Conservation (phyloP, 1,140 invertebrate species). For the Drosophila ficusphila region DNA sequence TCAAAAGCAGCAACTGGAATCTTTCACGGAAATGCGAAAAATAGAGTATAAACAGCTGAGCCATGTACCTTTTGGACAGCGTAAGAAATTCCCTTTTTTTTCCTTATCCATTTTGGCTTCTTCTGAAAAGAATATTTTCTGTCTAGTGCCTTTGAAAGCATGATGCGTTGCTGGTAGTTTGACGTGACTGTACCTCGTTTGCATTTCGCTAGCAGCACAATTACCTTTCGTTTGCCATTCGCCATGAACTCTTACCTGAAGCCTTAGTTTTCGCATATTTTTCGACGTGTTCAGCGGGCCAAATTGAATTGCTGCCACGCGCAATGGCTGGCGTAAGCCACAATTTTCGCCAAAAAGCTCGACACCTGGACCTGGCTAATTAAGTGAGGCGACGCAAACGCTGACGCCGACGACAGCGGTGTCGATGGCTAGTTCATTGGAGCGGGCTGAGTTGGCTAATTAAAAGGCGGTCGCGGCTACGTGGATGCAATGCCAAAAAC, state of each 20-base stretch:
- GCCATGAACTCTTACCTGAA: neutral
- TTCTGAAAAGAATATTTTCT: too few relatives aligned
- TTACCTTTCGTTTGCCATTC: conserved; percentile 16
- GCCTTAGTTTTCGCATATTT: conserved; percentile 11
- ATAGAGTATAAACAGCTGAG: too few relatives aligned
- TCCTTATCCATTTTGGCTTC: too few relatives aligned
- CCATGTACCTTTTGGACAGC: too few relatives aligned
- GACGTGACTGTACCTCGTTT: conserved; percentile 3
- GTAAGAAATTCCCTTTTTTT: too few relatives aligned
- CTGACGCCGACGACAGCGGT: conserved; percentile 21
- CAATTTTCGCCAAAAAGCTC: conserved; percentile 4
- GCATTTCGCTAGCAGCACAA: conserved; percentile 7
- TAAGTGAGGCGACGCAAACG: conserved; percentile 42
- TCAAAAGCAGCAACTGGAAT: too few relatives aligned
- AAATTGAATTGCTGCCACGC: conserved; percentile 45
- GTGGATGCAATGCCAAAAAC: conserved; percentile 64
- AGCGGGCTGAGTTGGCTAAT: conserved; percentile 53
- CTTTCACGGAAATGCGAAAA: too few relatives aligned
- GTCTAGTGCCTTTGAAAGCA: too few relatives aligned
- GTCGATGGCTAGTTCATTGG: conserved; percentile 42
- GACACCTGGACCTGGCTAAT: conserved; percentile 49
- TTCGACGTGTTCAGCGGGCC: conserved; percentile 9
- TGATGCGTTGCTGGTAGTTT: neutral
- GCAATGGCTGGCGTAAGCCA: neutral
- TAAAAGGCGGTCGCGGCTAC: conserved; percentile 69